Conservation (phyloP, 2,797 vertebrate genomes). For the Macrochelys suwanniensis region DNA sequence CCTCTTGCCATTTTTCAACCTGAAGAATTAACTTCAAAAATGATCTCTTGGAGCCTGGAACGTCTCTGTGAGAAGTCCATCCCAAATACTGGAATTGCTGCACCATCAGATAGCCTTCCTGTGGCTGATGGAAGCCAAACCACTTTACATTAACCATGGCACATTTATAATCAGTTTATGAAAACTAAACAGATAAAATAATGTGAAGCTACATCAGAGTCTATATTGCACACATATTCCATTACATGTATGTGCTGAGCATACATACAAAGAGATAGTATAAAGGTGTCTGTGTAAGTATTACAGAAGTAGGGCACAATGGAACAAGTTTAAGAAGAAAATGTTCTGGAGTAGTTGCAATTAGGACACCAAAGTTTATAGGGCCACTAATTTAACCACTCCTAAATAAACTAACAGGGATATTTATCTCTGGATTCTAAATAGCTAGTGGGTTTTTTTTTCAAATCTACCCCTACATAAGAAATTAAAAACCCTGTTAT, state of each 20-base stretch:
- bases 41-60: constrained; percentile 96
- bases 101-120: constrained; percentile 99
- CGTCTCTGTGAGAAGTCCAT: constrained; percentile 95
- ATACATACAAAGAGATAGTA: rapidly evolving
- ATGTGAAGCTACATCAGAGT: neutral
- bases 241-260: neutral
- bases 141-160: constrained; percentile 23
- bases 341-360: neutral
- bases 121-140: constrained; percentile 85
- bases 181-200: neutral
- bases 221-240: neutral
- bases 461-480: neutral
- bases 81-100: constrained; percentile 98
- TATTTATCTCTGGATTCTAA: neutral
- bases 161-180: neutral
- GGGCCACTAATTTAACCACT: neutral
- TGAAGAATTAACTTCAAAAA: constrained; percentile 98
- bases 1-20: constrained; percentile 99
- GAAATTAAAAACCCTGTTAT: neutral
- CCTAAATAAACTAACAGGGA: neutral
- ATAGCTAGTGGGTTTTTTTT: neutral
- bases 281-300: neutral
- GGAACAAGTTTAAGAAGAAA: neutral
- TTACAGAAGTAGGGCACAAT: neutral
- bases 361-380: neutral